Evolutionary conservation across 2,113 vertebrate genomes (phyloP).

Genomic region (Sisor rabdophorus): DNA sequence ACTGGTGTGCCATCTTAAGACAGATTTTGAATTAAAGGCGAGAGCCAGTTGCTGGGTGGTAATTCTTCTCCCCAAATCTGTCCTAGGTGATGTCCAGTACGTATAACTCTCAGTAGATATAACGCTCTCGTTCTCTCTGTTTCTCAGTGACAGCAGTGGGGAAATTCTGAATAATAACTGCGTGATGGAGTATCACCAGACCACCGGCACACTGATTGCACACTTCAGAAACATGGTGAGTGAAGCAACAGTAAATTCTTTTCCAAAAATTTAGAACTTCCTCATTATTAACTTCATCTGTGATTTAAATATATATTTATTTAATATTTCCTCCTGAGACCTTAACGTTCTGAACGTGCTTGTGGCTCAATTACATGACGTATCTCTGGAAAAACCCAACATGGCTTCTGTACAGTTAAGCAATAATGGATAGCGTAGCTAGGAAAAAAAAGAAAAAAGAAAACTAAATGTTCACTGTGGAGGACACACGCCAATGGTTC

Average conservation of each 20-base stretch:
- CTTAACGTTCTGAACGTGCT: too few relatives aligned
- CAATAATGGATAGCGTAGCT: too few relatives aligned
- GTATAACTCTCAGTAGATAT: not conserved
- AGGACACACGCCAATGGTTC: too few relatives aligned
- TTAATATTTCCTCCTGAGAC: too few relatives aligned
- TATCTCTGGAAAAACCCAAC: too few relatives aligned
- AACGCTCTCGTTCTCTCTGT: not conserved
- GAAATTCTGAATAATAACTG: slow-evolving; percentile 97
- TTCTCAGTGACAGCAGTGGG: slow-evolving; percentile 85
- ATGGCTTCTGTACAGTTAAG: too few relatives aligned
- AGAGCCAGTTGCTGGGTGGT: too few relatives aligned
- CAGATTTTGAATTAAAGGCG: too few relatives aligned
- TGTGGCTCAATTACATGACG: too few relatives aligned
- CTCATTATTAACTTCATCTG: not conserved
- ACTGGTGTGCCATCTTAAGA: too few relatives aligned
- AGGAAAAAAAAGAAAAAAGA: too few relatives aligned
- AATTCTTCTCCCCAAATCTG: not conserved
- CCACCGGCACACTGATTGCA: slow-evolving; percentile 88
- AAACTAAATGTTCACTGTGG: too few relatives aligned
- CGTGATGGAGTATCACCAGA: slow-evolving; percentile 96
- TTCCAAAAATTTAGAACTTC: not conserved
- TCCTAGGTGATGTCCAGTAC: not conserved
- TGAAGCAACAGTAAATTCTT: not conserved
- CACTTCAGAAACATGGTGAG: slow-evolving; percentile 97
- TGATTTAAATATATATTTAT: not conserved